phyloP scores from a whole-genome alignment of 2,797 vertebrate species.

The Muscicapa comitata region DNA sequence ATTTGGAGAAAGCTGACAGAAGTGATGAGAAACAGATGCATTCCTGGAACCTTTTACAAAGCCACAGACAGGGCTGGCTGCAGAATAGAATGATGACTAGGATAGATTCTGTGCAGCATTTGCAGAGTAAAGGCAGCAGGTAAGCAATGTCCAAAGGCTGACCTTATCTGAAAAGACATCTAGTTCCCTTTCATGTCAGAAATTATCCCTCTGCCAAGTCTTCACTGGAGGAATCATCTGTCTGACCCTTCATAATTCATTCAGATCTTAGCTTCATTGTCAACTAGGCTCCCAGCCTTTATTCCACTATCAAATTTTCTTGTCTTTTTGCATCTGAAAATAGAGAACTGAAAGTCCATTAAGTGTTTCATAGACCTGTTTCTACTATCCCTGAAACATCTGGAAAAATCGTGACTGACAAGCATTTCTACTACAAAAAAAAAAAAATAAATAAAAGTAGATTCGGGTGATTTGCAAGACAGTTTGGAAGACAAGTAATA shows the following conservation, averaged over 20 bases:
- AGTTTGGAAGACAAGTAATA: neutral
- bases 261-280: neutral
- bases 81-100: neutral
- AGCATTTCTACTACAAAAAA: neutral
- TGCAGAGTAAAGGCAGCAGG: neutral
- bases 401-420: neutral
- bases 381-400: neutral
- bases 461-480: neutral
- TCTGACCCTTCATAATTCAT: neutral
- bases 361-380: neutral
- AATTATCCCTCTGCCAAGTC: neutral
- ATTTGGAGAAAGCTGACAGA: neutral
- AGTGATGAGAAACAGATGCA: neutral
- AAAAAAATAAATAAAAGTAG: neutral
- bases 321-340: neutral
- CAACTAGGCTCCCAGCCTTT: neutral
- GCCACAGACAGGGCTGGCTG: neutral
- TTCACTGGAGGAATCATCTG: neutral
- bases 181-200: neutral
- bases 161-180: neutral
- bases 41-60: neutral
- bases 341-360: neutral
- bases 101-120: neutral
- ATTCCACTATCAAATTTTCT: neutral
- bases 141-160: neutral